phyloP scores from a whole-genome alignment of 1,140 invertebrate genomes.

The Goniozus legneri region DNA sequence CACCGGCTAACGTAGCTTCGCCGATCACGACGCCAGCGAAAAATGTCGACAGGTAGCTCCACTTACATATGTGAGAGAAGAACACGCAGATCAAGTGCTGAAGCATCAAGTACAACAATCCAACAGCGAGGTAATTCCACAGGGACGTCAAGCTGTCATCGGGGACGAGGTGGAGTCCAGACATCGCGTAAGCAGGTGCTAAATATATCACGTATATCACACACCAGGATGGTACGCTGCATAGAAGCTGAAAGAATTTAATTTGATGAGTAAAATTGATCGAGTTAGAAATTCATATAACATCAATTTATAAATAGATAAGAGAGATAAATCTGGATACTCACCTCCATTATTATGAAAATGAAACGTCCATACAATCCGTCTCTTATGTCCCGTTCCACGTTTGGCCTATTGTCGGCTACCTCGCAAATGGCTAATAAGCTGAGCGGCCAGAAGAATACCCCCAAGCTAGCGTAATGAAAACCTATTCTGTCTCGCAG shows the following conservation, averaged over 20 bases:
- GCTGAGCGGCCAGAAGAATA: constrained; percentile 76
- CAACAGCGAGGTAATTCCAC: constrained; percentile 50
- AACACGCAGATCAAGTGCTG: constrained; percentile 70
- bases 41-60: constrained; percentile 56
- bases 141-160: constrained; percentile 46
- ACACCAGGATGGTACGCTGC: constrained; percentile 61
- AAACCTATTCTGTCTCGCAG: constrained; percentile 78
- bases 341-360: constrained; percentile 76
- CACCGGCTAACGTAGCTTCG: constrained; percentile 64
- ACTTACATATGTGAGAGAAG: constrained; percentile 63
- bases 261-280: too few relatives aligned
- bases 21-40: constrained; percentile 64
- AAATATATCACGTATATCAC: constrained; percentile 77
- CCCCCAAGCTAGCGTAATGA: constrained; percentile 76
- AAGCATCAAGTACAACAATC: constrained; percentile 72
- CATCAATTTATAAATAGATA: too few relatives aligned
- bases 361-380: constrained; percentile 74
- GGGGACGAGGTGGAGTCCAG: constrained; percentile 61
- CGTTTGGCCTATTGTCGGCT: constrained; percentile 62
- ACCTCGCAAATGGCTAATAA: constrained; percentile 67
- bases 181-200: constrained; percentile 86
- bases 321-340: constrained; percentile 20
- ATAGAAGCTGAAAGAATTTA: constrained; percentile 54
- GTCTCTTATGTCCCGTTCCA: constrained; percentile 76
- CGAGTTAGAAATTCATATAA: too few relatives aligned